Conservation (phyloP, 2,797 vertebrate genomes). For the Sebastes elongatus region DNA sequence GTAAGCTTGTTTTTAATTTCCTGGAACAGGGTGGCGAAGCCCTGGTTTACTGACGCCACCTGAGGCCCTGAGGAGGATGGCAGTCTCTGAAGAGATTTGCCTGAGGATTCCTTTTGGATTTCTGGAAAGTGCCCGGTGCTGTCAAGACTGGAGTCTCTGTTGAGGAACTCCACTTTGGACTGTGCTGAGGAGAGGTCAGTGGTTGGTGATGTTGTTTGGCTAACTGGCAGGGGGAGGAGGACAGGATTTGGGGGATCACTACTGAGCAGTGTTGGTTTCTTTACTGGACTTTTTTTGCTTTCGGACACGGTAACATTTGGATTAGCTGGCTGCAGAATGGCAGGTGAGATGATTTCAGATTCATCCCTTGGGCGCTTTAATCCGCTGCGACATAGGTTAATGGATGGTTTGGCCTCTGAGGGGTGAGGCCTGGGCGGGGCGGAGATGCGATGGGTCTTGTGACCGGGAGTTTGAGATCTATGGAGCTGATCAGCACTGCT, state of each 20-base stretch:
- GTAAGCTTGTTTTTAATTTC: neutral
- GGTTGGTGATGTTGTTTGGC: neutral
- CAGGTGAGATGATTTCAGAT: slow-evolving; percentile 21
- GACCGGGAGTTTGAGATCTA: neutral
- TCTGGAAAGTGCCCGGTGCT: slow-evolving; percentile 23
- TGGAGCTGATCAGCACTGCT: neutral
- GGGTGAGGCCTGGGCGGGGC: neutral
- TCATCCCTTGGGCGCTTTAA: slow-evolving; percentile 15
- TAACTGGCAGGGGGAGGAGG: slow-evolving; percentile 54
- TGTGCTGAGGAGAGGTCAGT: neutral
- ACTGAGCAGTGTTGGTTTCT: slow-evolving; percentile 39
- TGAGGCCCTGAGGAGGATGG: neutral
- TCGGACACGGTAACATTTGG: neutral
- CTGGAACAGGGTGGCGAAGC: neutral
- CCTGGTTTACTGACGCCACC: neutral
- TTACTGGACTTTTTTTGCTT: slow-evolving; percentile 44
- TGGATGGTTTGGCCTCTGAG: slow-evolving; percentile 3
- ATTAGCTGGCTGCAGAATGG: neutral
- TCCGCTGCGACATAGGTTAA: neutral
- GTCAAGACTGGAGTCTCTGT: neutral
- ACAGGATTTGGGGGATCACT: slow-evolving; percentile 80
- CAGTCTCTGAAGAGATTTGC: neutral
- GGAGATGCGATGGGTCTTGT: neutral
- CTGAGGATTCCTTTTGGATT: slow-evolving; percentile 25
- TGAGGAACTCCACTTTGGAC: neutral